Percentiles rank a stretch among this genome's conserved stretches.
phyloP scores from a whole-genome alignment of 2,888 invertebrate genomes.

The Sphaeridia pumilis region DNA sequence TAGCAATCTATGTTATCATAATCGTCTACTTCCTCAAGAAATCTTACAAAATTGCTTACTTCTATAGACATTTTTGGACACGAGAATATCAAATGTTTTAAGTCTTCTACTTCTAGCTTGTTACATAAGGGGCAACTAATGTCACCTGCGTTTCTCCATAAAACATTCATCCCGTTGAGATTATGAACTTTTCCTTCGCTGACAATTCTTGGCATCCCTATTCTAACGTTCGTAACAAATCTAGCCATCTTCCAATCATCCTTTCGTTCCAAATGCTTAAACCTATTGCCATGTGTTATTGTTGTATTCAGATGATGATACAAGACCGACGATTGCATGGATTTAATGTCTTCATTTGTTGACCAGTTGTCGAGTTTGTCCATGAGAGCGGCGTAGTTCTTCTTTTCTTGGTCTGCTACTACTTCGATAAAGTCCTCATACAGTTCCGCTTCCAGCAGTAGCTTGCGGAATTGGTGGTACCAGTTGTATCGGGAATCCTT shows the following conservation, averaged over 20 bases:
- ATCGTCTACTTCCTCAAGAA: no score
- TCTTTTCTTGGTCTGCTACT: neutral
- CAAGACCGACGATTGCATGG: neutral
- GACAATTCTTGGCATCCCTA: no score
- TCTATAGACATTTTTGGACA: no score
- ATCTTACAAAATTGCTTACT: no score
- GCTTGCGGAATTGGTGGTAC: neutral
- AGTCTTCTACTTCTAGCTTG: no score
- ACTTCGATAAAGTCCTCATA: neutral
- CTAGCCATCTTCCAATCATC: neutral
- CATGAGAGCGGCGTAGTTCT: neutral
- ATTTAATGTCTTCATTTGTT: neutral
- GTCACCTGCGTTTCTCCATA: no score
- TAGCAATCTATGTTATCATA: no score
- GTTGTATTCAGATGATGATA: neutral
- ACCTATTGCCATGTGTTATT: neutral
- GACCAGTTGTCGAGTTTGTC: neutral
- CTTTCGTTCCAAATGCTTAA: neutral
- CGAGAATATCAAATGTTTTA: no score
- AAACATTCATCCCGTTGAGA: no score
- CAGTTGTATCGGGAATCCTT: neutral
- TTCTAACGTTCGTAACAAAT: neutral
- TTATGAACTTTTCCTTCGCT: no score
- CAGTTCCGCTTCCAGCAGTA: neutral
- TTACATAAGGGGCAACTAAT: no score